These are phyloP conservation scores for Telenomus remus DNA, from an alignment of 1,140 invertebrate species.

Conservation along the genomic window DNA sequence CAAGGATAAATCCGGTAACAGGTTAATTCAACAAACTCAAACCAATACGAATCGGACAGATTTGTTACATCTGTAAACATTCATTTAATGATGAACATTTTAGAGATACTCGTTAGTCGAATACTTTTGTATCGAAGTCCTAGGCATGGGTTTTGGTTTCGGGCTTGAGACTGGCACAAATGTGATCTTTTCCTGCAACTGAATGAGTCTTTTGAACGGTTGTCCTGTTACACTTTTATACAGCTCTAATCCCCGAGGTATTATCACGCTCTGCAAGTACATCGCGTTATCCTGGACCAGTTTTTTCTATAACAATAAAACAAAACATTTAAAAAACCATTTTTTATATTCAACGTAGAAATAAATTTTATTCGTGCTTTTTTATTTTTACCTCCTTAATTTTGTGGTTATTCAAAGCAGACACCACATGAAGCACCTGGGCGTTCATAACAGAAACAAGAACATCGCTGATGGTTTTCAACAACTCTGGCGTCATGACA, in stretches of 20 bases:
- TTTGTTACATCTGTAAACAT: too few species aligned
- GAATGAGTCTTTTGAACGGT: conserved; percentile 65
- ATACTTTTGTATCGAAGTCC: conserved; percentile 68
- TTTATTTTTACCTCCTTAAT: conserved; percentile 76
- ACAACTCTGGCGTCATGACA: conserved; percentile 80
- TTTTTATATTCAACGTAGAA: too few species aligned
- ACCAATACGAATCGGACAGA: too few species aligned
- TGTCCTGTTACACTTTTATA: conserved; percentile 69
- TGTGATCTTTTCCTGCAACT: conserved; percentile 67
- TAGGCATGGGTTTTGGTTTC: conserved; percentile 65
- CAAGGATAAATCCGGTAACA: too few species aligned
- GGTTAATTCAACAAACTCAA: too few species aligned
- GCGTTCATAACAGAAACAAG: conserved; percentile 80
- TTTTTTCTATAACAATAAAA: conserved; percentile 63
- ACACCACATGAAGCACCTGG: conserved; percentile 80
- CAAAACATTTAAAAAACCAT: too few species aligned
- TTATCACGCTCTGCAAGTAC: conserved; percentile 68
- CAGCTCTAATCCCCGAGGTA: conserved; percentile 66
- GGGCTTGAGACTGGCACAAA: conserved; percentile 37
- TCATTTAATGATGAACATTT: too few species aligned
- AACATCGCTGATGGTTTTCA: conserved; percentile 79
- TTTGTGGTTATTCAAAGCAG: conserved; percentile 77
- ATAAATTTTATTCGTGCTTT: background rate
- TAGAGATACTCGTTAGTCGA: conserved; percentile 68
- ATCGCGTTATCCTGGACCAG: conserved; percentile 67